Conservation (phyloP, 2,888 invertebrate species). For the Craniophora ligustri region DNA sequence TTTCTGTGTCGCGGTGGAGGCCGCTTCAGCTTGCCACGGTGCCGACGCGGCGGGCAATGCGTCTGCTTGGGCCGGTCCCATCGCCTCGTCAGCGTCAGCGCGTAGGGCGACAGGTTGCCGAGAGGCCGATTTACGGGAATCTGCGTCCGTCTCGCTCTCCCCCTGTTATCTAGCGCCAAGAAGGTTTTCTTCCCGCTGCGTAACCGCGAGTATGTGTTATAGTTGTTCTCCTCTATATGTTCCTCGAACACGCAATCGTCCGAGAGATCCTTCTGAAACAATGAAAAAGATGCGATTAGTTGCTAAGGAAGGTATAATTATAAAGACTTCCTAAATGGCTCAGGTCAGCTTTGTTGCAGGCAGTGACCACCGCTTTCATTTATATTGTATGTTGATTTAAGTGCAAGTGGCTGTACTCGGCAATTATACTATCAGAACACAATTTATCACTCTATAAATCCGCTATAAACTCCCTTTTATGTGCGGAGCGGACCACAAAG, state of each 20-base stretch:
- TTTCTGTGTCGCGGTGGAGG: constrained; percentile 81
- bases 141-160: constrained; percentile 92
- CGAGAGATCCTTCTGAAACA: constrained; percentile 95
- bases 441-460: constrained; percentile 58
- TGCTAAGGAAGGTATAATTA: constrained; percentile 39
- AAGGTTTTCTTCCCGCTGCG: constrained; percentile 91
- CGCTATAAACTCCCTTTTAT: constrained; percentile 55
- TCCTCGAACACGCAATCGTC: constrained; percentile 96
- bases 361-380: constrained; percentile 26
- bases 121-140: constrained; percentile 90
- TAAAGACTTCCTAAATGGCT: constrained; percentile 6
- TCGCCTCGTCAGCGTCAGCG: constrained; percentile 88
- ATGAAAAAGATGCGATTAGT: constrained; percentile 71
- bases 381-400: constrained; percentile 34
- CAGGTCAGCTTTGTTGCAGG: constrained; percentile 23
- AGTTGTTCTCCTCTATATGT: constrained; percentile 94
- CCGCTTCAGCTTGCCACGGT: constrained; percentile 81
- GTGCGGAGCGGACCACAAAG: constrained; percentile 49
- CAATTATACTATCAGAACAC: constrained; percentile 48
- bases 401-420: constrained; percentile 24
- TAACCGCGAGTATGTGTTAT: constrained; percentile 95
- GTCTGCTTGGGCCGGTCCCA: constrained; percentile 76
- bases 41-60: constrained; percentile 78
- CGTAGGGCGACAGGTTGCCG: constrained; percentile 93
- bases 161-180: constrained; percentile 93